Percentiles rank a stretch among this genome's conserved stretches.
Conservation (phyloP, 2,113 vertebrate genomes). For the Indicator indicator region DNA sequence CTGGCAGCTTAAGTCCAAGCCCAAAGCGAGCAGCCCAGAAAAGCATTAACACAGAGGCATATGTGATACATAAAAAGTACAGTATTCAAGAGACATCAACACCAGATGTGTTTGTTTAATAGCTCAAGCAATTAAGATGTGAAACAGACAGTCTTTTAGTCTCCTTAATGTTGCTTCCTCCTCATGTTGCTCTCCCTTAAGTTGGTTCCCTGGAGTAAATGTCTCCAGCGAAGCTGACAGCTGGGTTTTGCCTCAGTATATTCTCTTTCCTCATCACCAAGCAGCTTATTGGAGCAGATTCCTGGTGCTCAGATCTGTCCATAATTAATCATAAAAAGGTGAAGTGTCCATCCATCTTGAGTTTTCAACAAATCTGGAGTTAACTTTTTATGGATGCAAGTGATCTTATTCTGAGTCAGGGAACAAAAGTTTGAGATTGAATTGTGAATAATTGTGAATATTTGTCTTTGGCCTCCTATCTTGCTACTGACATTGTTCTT, state of each 20-base stretch:
- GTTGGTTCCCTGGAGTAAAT: not conserved
- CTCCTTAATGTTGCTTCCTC: not conserved
- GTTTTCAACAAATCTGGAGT: not conserved
- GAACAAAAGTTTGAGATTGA: not conserved
- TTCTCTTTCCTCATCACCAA: not conserved
- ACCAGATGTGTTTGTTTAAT: constrained; percentile 62
- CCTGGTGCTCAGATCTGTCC: not conserved
- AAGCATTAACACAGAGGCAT: not conserved
- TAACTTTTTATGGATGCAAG: not conserved
- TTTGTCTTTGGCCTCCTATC: not conserved
- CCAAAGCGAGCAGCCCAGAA: not conserved
- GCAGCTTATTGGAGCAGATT: not conserved
- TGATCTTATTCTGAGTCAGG: not conserved
- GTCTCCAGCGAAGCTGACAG: not conserved
- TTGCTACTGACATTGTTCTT: not conserved
- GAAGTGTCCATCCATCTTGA: not conserved
- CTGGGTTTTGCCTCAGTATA: not conserved
- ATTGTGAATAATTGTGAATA: not conserved
- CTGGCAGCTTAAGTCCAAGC: not conserved
- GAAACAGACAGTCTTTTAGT: constrained; percentile 21
- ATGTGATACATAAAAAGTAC: not conserved
- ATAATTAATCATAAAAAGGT: constrained; percentile 30
- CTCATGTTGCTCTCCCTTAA: not conserved
- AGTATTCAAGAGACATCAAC: constrained; percentile 30
- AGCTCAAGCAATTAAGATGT: constrained; percentile 47